These are phyloP conservation scores for Hydraecia micacea DNA, from an alignment of 2,888 invertebrate genomes.

Conservation along the genomic window DNA sequence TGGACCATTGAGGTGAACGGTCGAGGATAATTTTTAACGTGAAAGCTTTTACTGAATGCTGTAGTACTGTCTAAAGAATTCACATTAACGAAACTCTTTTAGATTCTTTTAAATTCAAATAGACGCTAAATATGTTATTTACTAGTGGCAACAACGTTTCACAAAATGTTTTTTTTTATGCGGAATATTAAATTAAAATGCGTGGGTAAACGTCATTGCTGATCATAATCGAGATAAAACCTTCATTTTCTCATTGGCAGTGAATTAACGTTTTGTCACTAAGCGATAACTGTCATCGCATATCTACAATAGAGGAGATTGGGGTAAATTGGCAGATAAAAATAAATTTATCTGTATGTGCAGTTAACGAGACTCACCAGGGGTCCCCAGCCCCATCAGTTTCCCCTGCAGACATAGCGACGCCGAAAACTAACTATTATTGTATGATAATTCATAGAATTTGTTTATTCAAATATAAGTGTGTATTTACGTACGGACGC, in stretches of 20 bases:
- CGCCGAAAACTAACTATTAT: conserved; percentile 83
- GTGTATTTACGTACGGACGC: conserved; percentile 42
- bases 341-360: conserved; percentile 86
- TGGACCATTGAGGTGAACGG: conserved; percentile 68
- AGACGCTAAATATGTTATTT: conserved; percentile 47
- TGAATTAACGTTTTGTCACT: conserved; percentile 71
- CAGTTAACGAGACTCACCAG: conserved; percentile 85
- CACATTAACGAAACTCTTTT: conserved; percentile 62
- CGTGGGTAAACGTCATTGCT: conserved; percentile 5
- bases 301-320: conserved; percentile 83
- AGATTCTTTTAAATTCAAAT: conserved; percentile 56
- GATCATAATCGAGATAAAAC: conserved; percentile 43
- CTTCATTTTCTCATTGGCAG: conserved; percentile 51
- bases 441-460: conserved; percentile 69
- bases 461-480: conserved; percentile 65
- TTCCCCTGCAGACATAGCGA: conserved; percentile 82
- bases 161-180: conserved; percentile 8
- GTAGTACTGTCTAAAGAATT: conserved; percentile 64
- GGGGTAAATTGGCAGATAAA: conserved; percentile 89
- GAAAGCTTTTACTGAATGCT: conserved; percentile 68
- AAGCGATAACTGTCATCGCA: conserved; percentile 82
- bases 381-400: conserved; percentile 80
- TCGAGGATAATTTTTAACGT: conserved; percentile 67
- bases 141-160: not conserved
- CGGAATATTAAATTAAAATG: conserved; percentile 9